Percentiles rank a stretch among this genome's conserved stretches.
Evolutionary conservation across 2,797 vertebrate genomes (phyloP).

Genomic region (Meda fulgida): DNA sequence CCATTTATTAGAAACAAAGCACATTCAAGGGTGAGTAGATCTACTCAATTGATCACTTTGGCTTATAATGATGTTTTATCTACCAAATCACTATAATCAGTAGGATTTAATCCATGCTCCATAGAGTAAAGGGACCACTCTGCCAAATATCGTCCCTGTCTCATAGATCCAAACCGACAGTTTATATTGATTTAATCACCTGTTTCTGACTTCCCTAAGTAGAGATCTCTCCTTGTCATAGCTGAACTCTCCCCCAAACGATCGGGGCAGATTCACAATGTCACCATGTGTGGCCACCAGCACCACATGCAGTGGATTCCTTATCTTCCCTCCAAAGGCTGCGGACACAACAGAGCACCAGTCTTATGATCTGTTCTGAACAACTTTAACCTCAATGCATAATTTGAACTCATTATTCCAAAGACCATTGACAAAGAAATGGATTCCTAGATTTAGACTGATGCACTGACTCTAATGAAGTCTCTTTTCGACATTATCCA

Average conservation of each 20-base stretch:
- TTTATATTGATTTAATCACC: conserved; percentile 71
- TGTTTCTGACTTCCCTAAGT: conserved; percentile 91
- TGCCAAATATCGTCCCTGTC: background rate
- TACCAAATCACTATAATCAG: background rate
- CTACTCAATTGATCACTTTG: background rate
- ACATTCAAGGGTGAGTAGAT: background rate
- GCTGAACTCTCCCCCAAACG: conserved; percentile 89
- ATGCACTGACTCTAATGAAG: background rate
- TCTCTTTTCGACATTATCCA: conserved; percentile 15
- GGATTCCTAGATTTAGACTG: background rate
- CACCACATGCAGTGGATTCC: conserved; percentile 85
- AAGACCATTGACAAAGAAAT: background rate
- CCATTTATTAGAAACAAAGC: background rate
- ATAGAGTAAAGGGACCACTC: background rate
- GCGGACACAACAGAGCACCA: conserved; percentile 29
- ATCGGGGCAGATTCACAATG: conserved; percentile 89
- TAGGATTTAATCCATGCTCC: background rate
- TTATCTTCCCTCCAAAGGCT: conserved; percentile 92
- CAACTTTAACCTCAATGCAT: background rate
- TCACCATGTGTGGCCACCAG: conserved; percentile 95
- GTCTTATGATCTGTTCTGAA: background rate
- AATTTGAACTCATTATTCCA: background rate
- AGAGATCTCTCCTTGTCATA: conserved; percentile 90
- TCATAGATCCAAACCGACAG: background rate
- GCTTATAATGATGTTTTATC: background rate